Percentiles rank a stretch among this genome's conserved stretches.
Conservation (phyloP, 2,797 vertebrate species). For the Hapalemur alaotrensis region DNA sequence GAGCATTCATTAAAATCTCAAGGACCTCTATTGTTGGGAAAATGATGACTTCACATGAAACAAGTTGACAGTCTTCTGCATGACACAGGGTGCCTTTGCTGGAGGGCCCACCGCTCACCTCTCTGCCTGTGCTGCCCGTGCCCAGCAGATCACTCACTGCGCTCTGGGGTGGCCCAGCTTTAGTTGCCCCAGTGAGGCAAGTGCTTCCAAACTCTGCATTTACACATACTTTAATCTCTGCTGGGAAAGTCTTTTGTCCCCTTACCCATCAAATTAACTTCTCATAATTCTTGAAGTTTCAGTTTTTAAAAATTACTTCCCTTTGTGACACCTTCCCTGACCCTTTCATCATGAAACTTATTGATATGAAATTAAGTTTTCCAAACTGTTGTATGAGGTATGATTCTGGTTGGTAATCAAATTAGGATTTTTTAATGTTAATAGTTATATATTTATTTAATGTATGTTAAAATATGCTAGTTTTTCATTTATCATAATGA, state of each 20-base stretch:
- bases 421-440: background rate
- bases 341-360: background rate
- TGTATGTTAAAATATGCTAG: background rate
- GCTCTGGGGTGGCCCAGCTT: background rate
- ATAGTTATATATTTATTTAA: background rate
- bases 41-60: background rate
- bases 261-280: background rate
- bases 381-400: background rate
- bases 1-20: background rate
- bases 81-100: background rate
- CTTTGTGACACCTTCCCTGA: background rate
- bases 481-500: conserved; percentile 10
- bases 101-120: background rate
- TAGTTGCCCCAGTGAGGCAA: background rate
- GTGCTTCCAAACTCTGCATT: background rate
- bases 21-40: background rate
- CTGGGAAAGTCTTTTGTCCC: background rate
- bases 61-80: background rate
- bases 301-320: background rate
- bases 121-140: background rate
- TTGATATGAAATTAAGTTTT: background rate
- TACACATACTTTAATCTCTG: background rate
- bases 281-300: background rate
- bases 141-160: no score
- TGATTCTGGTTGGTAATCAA: background rate